phyloP scores from a whole-genome alignment of 2,113 vertebrate species.

The Paedocypris sp. region DNA sequence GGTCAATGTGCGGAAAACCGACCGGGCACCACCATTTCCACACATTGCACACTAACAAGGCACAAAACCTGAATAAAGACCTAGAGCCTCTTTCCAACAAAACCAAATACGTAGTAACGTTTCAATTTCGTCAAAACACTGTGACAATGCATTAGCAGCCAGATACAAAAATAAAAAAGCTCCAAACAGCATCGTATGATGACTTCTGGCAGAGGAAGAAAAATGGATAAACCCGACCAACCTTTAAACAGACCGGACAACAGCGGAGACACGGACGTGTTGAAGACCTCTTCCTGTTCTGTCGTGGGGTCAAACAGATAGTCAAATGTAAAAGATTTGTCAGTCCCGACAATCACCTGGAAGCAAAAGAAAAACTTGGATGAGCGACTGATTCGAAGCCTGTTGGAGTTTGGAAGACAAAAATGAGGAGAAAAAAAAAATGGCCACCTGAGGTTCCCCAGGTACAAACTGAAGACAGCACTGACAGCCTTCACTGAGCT shows the following conservation, averaged over 20 bases:
- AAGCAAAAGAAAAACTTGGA: neutral
- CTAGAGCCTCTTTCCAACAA: no score
- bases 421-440: neutral
- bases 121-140: no score
- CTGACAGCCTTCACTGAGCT: slow-evolving; percentile 79
- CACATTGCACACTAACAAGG: no score
- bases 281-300: slow-evolving; percentile 92
- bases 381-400: neutral
- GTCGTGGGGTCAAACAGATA: slow-evolving; percentile 82
- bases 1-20: neutral
- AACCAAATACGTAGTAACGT: no score
- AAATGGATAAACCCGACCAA: slow-evolving; percentile 27
- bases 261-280: slow-evolving; percentile 67
- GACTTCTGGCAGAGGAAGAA: no score
- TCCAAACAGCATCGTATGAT: no score
- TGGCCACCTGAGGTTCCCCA: slow-evolving; percentile 74
- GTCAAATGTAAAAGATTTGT: slow-evolving; percentile 89
- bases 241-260: slow-evolving; percentile 86
- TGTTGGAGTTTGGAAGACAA: neutral
- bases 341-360: slow-evolving; percentile 81
- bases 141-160: no score
- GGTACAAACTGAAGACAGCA: slow-evolving; percentile 80
- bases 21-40: no score
- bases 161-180: no score
- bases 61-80: neutral